Evolutionary conservation across 2,888 invertebrate species (phyloP).

Genomic region (Lasioglossum vierecki): DNA sequence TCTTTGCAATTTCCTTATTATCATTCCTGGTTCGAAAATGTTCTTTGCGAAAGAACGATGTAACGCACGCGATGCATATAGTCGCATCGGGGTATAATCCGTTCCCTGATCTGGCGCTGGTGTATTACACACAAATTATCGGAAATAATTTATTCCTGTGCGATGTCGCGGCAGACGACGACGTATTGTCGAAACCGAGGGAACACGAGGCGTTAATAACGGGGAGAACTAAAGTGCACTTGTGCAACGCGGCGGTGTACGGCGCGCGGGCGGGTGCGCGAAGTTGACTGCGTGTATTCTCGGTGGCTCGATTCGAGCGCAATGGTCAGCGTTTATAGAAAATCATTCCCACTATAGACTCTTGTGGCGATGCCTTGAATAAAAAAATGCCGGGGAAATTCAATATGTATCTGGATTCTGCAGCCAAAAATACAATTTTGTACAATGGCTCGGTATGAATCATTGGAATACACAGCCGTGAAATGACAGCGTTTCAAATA

Average conservation of each 20-base stretch:
- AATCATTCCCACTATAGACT: background rate
- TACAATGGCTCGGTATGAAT: background rate
- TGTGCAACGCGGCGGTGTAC: background rate
- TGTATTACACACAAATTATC: background rate
- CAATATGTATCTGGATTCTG: background rate
- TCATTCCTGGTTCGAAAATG: background rate
- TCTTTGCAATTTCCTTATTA: background rate
- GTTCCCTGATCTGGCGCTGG: background rate
- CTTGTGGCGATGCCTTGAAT: background rate
- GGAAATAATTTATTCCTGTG: background rate
- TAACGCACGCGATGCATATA: background rate
- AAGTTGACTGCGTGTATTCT: background rate
- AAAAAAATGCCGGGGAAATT: background rate
- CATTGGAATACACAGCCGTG: background rate
- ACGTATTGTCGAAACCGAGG: background rate
- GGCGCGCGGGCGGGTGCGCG: background rate
- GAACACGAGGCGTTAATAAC: background rate
- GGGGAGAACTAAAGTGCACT: conserved; percentile 39
- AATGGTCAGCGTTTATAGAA: background rate
- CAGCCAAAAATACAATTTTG: background rate
- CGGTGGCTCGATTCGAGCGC: background rate
- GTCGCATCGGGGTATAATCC: no score
- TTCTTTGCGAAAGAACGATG: background rate
- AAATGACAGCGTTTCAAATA: background rate
- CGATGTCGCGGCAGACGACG: background rate